Percentiles rank a stretch among this genome's conserved stretches.
Conservation (phyloP, 2,113 vertebrate species). For the Puffinus mauretanicus region DNA sequence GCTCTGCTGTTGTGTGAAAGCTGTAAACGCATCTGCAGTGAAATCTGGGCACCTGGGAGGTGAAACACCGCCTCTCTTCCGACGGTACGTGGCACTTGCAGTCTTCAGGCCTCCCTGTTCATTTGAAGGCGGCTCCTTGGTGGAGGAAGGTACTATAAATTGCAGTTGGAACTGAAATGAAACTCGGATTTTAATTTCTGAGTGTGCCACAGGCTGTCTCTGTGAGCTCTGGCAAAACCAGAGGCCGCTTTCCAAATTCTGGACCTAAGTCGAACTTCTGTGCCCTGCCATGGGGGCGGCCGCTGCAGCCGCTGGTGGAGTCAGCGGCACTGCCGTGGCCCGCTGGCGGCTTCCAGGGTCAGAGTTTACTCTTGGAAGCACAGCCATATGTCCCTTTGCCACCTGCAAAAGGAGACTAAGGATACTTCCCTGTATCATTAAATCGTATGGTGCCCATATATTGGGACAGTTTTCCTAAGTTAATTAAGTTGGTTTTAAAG, state of each 20-base stretch:
- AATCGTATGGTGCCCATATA: fast-evolving
- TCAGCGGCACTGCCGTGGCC: neutral
- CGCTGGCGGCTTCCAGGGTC: neutral
- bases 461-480: neutral
- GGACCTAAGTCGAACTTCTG: neutral
- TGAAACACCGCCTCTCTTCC: neutral
- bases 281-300: neutral
- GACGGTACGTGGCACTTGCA: fast-evolving
- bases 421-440: neutral
- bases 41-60: neutral
- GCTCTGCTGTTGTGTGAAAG: neutral
- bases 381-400: neutral
- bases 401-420: neutral
- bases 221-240: neutral
- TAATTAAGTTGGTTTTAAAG: neutral
- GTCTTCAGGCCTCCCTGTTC: neutral
- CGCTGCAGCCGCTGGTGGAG: neutral
- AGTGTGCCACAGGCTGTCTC: neutral
- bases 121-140: neutral
- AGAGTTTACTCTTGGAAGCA: neutral
- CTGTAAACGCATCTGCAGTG: neutral
- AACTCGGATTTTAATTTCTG: neutral
- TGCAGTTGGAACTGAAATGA: neutral
- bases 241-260: neutral
- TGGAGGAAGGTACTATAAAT: neutral